A percentile compares a stretch with the other conserved stretches of the same genome.
Evolutionary conservation across 2,113 vertebrate species (phyloP).

Genomic region (Cavia porcellus): DNA sequence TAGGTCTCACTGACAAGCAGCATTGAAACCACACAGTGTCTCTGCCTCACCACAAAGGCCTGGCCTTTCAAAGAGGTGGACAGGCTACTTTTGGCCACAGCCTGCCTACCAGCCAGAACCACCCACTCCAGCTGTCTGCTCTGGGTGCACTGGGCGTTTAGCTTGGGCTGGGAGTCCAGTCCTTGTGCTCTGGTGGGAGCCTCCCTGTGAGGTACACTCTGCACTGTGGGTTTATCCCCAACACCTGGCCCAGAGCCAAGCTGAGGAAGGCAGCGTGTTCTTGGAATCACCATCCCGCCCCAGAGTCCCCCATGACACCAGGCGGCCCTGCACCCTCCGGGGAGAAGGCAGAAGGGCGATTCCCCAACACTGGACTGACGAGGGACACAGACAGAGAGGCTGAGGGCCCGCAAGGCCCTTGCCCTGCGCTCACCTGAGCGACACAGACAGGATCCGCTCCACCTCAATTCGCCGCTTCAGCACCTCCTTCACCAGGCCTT

Average conservation of each 20-base stretch:
- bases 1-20: neutral
- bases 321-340: neutral
- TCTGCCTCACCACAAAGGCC: neutral
- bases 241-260: neutral
- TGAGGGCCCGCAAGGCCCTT: neutral
- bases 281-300: neutral
- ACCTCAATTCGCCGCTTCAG: constrained; percentile 95
- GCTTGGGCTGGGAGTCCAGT: neutral
- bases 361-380: fast-evolving
- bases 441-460: constrained; percentile 94
- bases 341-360: neutral
- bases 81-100: neutral
- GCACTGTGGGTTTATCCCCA: neutral
- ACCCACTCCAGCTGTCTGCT: neutral
- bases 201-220: neutral
- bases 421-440: constrained; percentile 91
- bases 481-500: constrained; percentile 96
- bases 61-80: neutral
- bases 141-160: neutral
- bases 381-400: fast-evolving
- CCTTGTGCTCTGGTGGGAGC: neutral
- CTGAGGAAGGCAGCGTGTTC: neutral
- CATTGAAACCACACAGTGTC: neutral
- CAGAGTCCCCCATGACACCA: neutral
- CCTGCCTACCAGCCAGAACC: neutral